A percentile compares a stretch with the other conserved stretches of the same genome.
phyloP scores from a whole-genome alignment of 2,797 vertebrate species.

The Falco biarmicus region DNA sequence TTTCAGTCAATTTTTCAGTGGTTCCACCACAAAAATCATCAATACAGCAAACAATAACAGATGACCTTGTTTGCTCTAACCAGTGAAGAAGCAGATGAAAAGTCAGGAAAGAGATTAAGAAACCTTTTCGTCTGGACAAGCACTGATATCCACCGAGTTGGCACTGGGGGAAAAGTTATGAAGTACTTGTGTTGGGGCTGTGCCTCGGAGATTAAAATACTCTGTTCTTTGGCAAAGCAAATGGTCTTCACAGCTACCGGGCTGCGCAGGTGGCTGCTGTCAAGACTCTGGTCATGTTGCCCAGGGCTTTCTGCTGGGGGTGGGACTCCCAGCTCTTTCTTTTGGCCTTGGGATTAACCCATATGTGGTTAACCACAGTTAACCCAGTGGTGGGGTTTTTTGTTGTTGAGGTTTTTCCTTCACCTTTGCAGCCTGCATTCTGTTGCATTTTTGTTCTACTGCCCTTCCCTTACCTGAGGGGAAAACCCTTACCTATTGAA shows the following conservation, averaged over 20 bases:
- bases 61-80: not conserved
- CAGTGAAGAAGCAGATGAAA: not conserved
- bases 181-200: not conserved
- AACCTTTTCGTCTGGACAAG: not conserved
- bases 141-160: not conserved
- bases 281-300: not conserved
- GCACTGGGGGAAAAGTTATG: not conserved
- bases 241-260: not conserved
- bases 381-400: fast-evolving
- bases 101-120: not conserved
- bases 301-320: not conserved
- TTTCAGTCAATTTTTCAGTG: not conserved
- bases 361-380: not conserved
- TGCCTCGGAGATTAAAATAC: not conserved
- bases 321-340: not conserved
- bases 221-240: not conserved
- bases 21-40: not conserved
- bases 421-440: not conserved
- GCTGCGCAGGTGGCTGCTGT: not conserved
- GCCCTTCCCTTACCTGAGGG: not conserved
- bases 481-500: not conserved
- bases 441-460: not conserved
- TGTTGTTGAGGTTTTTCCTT: not conserved
- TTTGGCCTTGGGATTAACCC: not conserved
- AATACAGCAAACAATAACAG: not conserved